These are phyloP conservation scores for Porphyrio hochstetteri DNA, from an alignment of 2,113 vertebrate species.

Conservation along the genomic window DNA sequence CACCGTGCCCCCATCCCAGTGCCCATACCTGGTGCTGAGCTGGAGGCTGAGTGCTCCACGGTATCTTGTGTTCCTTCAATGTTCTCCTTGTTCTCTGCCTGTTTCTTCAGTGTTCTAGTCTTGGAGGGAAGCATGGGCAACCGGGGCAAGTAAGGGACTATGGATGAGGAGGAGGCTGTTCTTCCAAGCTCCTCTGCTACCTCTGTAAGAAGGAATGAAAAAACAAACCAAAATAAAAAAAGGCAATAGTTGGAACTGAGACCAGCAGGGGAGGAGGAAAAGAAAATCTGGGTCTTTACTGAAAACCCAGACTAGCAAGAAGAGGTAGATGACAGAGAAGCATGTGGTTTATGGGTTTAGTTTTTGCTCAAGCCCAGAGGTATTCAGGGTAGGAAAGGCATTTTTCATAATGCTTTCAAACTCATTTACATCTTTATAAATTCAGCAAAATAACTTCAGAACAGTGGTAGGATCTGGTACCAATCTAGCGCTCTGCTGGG, in stretches of 20 bases:
- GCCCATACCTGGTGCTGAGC: slow-evolving; percentile 76
- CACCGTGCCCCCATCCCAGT: not conserved
- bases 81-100: slow-evolving; percentile 96
- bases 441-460: not conserved
- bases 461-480: not conserved
- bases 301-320: not conserved
- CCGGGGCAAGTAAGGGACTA: slow-evolving; percentile 84
- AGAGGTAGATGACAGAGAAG: not conserved
- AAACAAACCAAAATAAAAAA: not conserved
- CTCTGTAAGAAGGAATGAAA: slow-evolving; percentile 74
- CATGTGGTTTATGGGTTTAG: not conserved
- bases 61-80: slow-evolving; percentile 87
- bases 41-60: slow-evolving; percentile 73
- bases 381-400: not conserved
- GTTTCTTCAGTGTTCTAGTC: slow-evolving; percentile 89
- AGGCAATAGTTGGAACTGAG: not conserved
- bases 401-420: not conserved
- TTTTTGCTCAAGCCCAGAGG: not conserved
- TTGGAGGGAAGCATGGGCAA: slow-evolving; percentile 93
- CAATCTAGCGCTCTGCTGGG: not conserved
- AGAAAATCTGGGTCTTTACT: not conserved
- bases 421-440: not conserved
- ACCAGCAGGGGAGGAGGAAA: not conserved
- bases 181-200: slow-evolving; percentile 97
- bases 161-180: slow-evolving; percentile 85